Percentiles rank a stretch among this genome's conserved stretches.
Conservation (phyloP, 2,888 invertebrate genomes). For the Macrosoma leucophasiata region DNA sequence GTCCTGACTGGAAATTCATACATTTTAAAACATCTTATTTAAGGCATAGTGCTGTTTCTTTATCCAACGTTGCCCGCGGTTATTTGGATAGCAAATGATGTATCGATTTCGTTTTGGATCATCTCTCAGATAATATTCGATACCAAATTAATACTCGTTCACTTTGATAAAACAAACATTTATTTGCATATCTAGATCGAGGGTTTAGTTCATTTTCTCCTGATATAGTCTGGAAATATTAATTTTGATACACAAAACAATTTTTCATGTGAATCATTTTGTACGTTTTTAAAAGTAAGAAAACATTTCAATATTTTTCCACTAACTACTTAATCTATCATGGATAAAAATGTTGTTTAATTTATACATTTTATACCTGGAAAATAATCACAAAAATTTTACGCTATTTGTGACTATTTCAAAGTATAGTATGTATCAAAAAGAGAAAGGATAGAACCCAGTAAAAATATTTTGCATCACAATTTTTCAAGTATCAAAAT, state of each 20-base stretch:
- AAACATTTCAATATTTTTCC: too few relatives aligned
- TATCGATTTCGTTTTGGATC: conserved; percentile 52
- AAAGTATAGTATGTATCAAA: too few relatives aligned
- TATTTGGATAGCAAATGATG: conserved; percentile 71
- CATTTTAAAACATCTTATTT: background rate
- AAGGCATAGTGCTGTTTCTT: too few relatives aligned
- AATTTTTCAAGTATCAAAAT: conserved; percentile 13
- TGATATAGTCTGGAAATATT: conserved; percentile 19
- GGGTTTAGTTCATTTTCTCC: conserved; percentile 40
- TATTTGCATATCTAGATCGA: conserved; percentile 65
- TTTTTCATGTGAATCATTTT: too few relatives aligned
- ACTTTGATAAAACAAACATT: conserved; percentile 65
- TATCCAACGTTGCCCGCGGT: conserved; percentile 37
- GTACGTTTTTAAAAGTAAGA: too few relatives aligned
- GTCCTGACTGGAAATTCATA: too few relatives aligned
- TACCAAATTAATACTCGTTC: conserved; percentile 60
- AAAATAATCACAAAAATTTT: too few relatives aligned
- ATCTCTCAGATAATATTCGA: conserved; percentile 56
- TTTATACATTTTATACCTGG: too few relatives aligned
- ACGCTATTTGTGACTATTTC: too few relatives aligned
- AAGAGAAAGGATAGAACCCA: too few relatives aligned
- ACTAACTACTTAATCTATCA: too few relatives aligned
- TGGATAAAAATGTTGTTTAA: too few relatives aligned
- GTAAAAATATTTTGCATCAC: conserved; percentile 15
- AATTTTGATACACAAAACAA: conserved; percentile 42